phyloP scores from a whole-genome alignment of 2,888 invertebrate species.

The Drosophila putrida region DNA sequence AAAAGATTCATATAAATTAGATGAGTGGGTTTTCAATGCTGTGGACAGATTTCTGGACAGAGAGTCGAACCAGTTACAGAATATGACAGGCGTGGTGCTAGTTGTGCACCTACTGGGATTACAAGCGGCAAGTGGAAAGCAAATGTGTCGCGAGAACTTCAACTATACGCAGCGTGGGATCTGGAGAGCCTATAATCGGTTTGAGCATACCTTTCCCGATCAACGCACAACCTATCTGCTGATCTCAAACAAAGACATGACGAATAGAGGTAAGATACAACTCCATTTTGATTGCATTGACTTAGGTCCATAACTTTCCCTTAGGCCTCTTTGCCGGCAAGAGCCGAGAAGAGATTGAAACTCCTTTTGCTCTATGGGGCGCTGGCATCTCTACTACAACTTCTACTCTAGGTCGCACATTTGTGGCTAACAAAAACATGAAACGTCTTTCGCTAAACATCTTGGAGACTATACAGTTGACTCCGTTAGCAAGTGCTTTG shows the following conservation, averaged over 20 bases:
- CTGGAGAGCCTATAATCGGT: conserved; percentile 88
- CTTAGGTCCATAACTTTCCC: background rate
- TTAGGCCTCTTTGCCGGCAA: conserved; percentile 87
- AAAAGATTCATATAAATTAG: conserved; percentile 87
- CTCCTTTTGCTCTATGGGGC: conserved; percentile 97
- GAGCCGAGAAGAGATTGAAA: conserved; percentile 93
- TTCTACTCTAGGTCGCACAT: conserved; percentile 29
- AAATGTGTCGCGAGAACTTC: conserved; percentile 93
- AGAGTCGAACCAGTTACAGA: conserved; percentile 84
- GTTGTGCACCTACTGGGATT: conserved; percentile 97
- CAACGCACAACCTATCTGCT: conserved; percentile 93
- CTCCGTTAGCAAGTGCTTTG: conserved; percentile 94
- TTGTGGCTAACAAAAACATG: conserved; percentile 39
- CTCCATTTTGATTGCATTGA: background rate
- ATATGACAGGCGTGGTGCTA: conserved; percentile 88
- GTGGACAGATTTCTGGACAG: conserved; percentile 88
- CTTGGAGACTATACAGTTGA: conserved; percentile 95
- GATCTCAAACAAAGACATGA: conserved; percentile 99
- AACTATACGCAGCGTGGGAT: conserved; percentile 92
- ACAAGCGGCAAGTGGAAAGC: conserved; percentile 95
- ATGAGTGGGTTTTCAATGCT: conserved; percentile 95
- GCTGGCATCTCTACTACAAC: conserved; percentile 88
- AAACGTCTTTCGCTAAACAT: conserved; percentile 86
- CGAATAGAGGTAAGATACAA: conserved; percentile 91
- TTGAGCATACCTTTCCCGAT: conserved; percentile 91